phyloP scores from a whole-genome alignment of 2,797 vertebrate genomes.

The Ceryle rudis region DNA sequence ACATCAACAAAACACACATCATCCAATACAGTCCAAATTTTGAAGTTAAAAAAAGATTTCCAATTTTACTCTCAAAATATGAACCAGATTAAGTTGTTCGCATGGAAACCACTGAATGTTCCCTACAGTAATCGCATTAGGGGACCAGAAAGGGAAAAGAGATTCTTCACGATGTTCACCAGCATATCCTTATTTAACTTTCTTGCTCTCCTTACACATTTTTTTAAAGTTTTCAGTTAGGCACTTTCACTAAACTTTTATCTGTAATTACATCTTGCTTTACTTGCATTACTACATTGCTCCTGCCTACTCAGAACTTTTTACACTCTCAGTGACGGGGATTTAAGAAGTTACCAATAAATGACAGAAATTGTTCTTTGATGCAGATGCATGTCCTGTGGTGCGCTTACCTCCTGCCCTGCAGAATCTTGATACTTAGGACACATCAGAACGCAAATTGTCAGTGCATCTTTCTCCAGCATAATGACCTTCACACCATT shows the following conservation, averaged over 20 bases:
- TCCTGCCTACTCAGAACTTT: background rate
- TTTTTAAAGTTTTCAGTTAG: background rate
- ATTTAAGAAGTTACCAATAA: background rate
- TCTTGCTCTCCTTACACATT: background rate
- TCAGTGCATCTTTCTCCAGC: background rate
- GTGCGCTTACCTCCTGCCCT: background rate
- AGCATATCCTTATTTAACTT: background rate
- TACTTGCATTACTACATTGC: background rate
- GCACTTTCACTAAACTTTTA: background rate
- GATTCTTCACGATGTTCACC: background rate
- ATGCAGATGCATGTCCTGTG: background rate
- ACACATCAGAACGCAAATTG: background rate
- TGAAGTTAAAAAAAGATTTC: constrained; percentile 40
- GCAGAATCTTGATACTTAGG: background rate
- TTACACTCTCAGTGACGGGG: background rate
- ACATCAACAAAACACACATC: background rate
- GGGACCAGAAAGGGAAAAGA: constrained; percentile 11
- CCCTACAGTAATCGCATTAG: background rate
- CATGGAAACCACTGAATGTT: constrained; percentile 47
- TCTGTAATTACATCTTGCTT: background rate
- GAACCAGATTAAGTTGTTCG: constrained; percentile 45
- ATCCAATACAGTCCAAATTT: background rate
- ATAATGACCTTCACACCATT: background rate
- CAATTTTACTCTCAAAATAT: background rate
- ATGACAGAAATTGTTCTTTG: background rate